Conservation (phyloP, 2,888 invertebrate species). For the Gibbula magus region DNA sequence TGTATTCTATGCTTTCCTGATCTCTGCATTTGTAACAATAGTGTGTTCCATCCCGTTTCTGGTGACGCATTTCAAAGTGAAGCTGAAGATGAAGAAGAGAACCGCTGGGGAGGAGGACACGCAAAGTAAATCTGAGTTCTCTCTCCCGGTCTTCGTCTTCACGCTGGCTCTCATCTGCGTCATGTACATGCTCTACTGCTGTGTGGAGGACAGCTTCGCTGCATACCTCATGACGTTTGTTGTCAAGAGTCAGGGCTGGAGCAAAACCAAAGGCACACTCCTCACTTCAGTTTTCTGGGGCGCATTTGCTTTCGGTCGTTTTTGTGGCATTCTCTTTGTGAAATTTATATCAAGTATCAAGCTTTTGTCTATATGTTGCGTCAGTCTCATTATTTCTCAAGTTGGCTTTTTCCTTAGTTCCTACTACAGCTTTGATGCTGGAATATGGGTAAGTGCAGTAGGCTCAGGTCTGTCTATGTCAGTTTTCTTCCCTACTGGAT, state of each 20-base stretch:
- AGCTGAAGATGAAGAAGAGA: conserved; percentile 24
- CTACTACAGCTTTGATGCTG: conserved; percentile 42
- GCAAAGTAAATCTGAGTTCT: conserved; percentile 27
- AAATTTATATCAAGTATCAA: conserved; percentile 65
- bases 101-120: conserved; percentile 17
- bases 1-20: conserved; percentile 46
- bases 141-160: conserved; percentile 45
- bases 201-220: conserved; percentile 73
- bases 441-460: conserved; percentile 66
- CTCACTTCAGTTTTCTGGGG: conserved; percentile 75
- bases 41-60: conserved; percentile 38
- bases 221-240: conserved; percentile 70
- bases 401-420: conserved; percentile 36
- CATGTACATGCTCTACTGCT: conserved; percentile 72
- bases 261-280: conserved; percentile 63
- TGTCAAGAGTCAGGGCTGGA: conserved; percentile 64
- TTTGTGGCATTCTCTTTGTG: conserved; percentile 70
- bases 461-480: conserved; percentile 72
- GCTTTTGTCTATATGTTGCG: conserved; percentile 50
- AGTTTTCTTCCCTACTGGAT: conserved; percentile 73
- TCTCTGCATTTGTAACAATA: conserved; percentile 43
- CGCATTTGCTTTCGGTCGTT: conserved; percentile 72
- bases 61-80: conserved; percentile 34
- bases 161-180: conserved; percentile 67
- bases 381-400: conserved; percentile 42